Evolutionary conservation across 1,140 invertebrate genomes (phyloP), one percentile per base, ranked within the genome.

Genomic region (Drosophila repleta): DNA sequence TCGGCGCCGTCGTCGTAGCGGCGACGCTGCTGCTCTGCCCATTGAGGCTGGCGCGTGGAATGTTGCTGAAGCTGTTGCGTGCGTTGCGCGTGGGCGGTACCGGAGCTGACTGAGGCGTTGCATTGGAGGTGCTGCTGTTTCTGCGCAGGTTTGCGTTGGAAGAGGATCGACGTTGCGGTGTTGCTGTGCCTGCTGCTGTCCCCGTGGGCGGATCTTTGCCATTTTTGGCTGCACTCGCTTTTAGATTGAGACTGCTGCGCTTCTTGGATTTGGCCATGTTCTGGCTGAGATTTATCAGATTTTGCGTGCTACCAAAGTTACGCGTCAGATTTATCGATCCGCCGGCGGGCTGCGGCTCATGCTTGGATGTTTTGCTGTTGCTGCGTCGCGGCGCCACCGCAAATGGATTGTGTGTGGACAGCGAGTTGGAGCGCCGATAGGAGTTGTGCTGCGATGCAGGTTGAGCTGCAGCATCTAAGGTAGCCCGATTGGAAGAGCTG

Each of bases 31-130:
- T 46, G 29, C 29, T 29, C 52, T 20, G 74, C 32, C 45, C 65
- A 41, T 74, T 77, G 35, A 92, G 72, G 51, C 90, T 92, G 32
- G 88, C 91, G 39, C 91, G 79, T 21, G 91, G 91, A 74, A 92
- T 92, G 13, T 92, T 92, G 67, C 88, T 92, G 24, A 92, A 91
- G 74, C 90, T 92, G 29, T 84, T 90, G 29, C 90, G 80, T 3
- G 76, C 51, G 35, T 73, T 72, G n/a, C 90, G 80, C 4, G 82
- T 77, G 0, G 85, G 90, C 8, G 85, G 90, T 37, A 81, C 71
- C 26, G 89, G 83, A 6, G 70, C 79, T 6, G 68, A 46, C 10
- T 83, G 82, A 2, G 39, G 17, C n/a, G 53, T 8, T 0, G 71
- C 32, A 21, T 74, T 83, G 39, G 83, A 83, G 5, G 74, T 69